Evolutionary conservation across 2,888 invertebrate species (phyloP), one percentile per base, ranked within the genome.

Genomic region (Drosophila anceps): DNA sequence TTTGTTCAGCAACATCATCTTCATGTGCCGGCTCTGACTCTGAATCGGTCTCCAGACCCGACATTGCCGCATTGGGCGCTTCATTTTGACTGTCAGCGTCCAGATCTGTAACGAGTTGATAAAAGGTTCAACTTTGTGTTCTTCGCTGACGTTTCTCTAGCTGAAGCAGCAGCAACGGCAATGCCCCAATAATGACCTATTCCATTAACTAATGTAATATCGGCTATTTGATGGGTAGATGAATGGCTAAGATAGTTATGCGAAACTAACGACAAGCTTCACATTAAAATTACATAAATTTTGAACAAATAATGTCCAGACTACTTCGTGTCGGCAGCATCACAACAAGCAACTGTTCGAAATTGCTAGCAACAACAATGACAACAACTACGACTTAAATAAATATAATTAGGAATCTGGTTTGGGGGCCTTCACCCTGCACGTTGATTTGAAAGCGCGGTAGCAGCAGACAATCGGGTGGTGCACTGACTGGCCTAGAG

Each of bases 21-120:
- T 80, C 77, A 7, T 46, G 81, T 33, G 76, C 63, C 37, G 41
- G 24, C 24, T 96, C 96, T 6, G 95, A 95, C 65, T 96, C 96
- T 13, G 95, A 94, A 75, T 95, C 95, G 10, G 94, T 94, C 15
- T 93, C 93, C 53, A 88, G 72, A 7, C 92, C 93, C 15, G 93
- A 93, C 82, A 93, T 91, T 41, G 78, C 74, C 68, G 94, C 94
- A 92, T 95, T 95, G 29, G 91, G 88, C 31, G 91, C 92, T 66
- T 96, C 96, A 69, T 95, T 95, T 88, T 95, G 95, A 91, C 95
- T 95, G 86, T 96, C 95, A 85, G 95, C 96, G 92, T 96, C 96
- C 91, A 96, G 93, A 94, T 96, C 96, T 96, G 75, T 29, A 86
- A 83, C 15, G 59, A 66, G 33, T 69, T 33, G 13, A 37, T 35